phyloP scores from a whole-genome alignment of 1,140 invertebrate species.

The Tetraneura akinire region DNA sequence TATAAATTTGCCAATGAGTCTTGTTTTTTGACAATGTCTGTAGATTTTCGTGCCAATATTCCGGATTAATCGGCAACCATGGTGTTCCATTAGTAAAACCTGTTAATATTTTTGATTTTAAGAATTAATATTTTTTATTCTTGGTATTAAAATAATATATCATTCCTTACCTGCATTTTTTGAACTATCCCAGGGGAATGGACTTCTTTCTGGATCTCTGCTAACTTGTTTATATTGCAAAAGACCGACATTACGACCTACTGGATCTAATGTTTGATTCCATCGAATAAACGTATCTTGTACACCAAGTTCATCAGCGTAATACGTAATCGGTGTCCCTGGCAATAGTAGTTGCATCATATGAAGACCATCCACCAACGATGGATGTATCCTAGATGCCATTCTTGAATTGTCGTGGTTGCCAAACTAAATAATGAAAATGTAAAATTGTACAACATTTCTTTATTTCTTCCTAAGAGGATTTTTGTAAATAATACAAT shows the following conservation, averaged over 20 bases:
- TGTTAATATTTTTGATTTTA: too few relatives aligned
- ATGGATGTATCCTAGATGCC: slow-evolving; percentile 65
- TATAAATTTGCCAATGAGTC: slow-evolving; percentile 43
- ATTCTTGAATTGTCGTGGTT: slow-evolving; percentile 75
- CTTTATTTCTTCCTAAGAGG: too few relatives aligned
- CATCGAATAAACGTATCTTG: slow-evolving; percentile 43
- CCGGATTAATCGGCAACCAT: slow-evolving; percentile 68
- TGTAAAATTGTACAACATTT: too few relatives aligned
- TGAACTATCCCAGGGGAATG: slow-evolving; percentile 72
- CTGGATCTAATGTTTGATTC: slow-evolving; percentile 42
- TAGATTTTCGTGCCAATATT: slow-evolving; percentile 62
- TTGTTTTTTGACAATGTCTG: slow-evolving; percentile 51
- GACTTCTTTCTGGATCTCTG: slow-evolving; percentile 71
- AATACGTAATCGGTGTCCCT: slow-evolving; percentile 61
- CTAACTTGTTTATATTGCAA: slow-evolving; percentile 46
- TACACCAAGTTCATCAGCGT: slow-evolving; percentile 54
- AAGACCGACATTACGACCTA: slow-evolving; percentile 16
- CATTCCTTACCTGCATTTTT: slow-evolving; percentile 52
- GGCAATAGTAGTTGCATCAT: slow-evolving; percentile 76
- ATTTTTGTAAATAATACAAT: too few relatives aligned
- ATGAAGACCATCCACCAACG: slow-evolving; percentile 71
- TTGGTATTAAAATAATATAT: neutral
- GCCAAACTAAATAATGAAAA: slow-evolving; percentile 64
- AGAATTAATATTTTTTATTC: too few relatives aligned
- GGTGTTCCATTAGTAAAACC: slow-evolving; percentile 67